Evolutionary conservation across 2,888 invertebrate genomes (phyloP).

Genomic region (Himalopsyche japonica): DNA sequence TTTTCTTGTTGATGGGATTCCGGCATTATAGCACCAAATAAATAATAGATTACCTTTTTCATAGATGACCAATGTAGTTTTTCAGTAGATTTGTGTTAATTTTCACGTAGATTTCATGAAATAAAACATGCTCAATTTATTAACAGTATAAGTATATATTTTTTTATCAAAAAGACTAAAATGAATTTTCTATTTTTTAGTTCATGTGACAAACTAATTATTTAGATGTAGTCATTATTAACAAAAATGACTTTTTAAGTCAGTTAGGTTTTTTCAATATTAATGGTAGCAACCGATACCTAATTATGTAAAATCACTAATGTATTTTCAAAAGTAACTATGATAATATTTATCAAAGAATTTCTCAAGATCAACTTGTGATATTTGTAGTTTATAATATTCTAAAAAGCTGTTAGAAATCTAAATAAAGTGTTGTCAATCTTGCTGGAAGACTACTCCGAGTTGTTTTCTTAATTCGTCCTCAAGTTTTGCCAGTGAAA

Average conservation of each 20-base stretch:
- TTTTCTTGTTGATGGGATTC: no score
- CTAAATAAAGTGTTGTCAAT: background rate
- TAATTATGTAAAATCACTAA: no score
- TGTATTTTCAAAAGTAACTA: no score
- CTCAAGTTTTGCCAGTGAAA: slow-evolving; percentile 70
- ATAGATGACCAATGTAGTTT: no score
- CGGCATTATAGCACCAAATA: no score
- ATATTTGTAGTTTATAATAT: background rate
- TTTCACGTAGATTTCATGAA: background rate
- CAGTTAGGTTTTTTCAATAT: no score
- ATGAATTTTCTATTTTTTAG: background rate
- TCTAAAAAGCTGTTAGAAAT: background rate
- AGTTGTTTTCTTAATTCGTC: slow-evolving; percentile 74
- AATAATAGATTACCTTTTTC: no score
- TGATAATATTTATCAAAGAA: background rate
- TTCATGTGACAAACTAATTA: background rate
- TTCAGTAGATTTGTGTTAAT: no score
- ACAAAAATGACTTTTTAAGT: no score
- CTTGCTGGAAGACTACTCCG: slow-evolving; percentile 16
- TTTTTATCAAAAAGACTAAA: background rate
- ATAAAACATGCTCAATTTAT: background rate
- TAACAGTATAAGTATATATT: background rate
- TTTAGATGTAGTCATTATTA: no score
- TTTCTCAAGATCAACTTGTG: background rate
- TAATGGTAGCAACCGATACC: no score